These are phyloP conservation scores for Charaxes varanes DNA, from an alignment of 1,140 invertebrate genomes.

Conservation along the genomic window DNA sequence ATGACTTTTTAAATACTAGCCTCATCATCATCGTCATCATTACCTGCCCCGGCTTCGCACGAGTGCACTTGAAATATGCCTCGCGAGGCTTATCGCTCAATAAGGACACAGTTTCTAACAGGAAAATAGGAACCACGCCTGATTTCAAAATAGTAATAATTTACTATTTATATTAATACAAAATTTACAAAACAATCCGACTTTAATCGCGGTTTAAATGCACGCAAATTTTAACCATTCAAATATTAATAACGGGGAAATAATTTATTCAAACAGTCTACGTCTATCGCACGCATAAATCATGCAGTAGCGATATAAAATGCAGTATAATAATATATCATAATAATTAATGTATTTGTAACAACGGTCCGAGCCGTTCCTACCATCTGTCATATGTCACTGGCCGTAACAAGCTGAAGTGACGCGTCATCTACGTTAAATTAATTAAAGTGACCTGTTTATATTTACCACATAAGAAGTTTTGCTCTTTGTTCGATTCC, in stretches of 20 bases:
- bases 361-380: slow-evolving; percentile 10
- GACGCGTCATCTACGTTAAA: slow-evolving; percentile 29
- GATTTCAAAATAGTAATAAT: neutral
- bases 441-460: slow-evolving; percentile 28
- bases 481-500: too few relatives aligned
- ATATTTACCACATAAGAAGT: too few relatives aligned
- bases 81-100: too few relatives aligned
- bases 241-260: slow-evolving; percentile 1
- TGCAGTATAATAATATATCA: slow-evolving; percentile 21
- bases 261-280: slow-evolving; percentile 9
- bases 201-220: too few relatives aligned
- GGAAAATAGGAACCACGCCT: too few relatives aligned
- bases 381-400: slow-evolving; percentile 25
- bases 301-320: slow-evolving; percentile 14
- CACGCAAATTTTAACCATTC: too few relatives aligned
- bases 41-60: too few relatives aligned
- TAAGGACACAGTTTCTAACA: too few relatives aligned
- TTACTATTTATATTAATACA: too few relatives aligned
- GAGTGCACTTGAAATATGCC: too few relatives aligned
- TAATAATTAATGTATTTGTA: slow-evolving; percentile 27
- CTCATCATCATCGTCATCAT: too few relatives aligned
- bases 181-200: too few relatives aligned
- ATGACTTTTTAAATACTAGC: neutral
- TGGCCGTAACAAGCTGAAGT: slow-evolving; percentile 12
- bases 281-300: slow-evolving; percentile 9